phyloP scores from a whole-genome alignment of 35 echinoderm and acorn worm species.

The Apostichopus parvimensis region DNA sequence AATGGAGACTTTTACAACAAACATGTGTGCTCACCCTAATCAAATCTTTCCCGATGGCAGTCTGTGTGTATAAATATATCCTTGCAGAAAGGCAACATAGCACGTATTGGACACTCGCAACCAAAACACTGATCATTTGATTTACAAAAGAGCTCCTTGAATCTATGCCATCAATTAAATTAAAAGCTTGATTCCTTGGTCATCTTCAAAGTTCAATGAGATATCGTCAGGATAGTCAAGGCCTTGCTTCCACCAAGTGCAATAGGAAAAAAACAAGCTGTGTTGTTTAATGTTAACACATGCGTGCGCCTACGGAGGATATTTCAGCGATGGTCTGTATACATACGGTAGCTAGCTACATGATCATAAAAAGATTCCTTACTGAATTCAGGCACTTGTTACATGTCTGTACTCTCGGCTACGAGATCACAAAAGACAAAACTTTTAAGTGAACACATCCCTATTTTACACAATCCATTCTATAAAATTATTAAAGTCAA shows the following conservation, averaged over 20 bases:
- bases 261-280: background rate
- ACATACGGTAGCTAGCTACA: too few species aligned
- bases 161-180: constrained; percentile 10
- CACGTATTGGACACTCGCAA: background rate
- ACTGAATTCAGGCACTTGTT: too few species aligned
- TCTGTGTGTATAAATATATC: background rate
- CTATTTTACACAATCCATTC: too few species aligned
- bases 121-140: constrained; percentile 22
- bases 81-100: background rate
- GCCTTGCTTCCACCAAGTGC: background rate
- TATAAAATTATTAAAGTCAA: too few species aligned
- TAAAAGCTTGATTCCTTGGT: constrained; percentile 15
- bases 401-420: too few species aligned
- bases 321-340: too few species aligned
- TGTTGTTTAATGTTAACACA: constrained; percentile 8
- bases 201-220: background rate
- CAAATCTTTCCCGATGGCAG: constrained; percentile 20
- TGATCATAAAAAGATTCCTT: too few species aligned
- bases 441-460: too few species aligned
- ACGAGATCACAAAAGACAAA: too few species aligned
- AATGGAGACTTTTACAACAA: constrained; percentile 30
- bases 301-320: background rate
- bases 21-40: constrained; percentile 44
- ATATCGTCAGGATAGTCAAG: background rate
- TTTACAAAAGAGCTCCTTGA: background rate